Base-by-base conservation (phyloP, 2,888 invertebrate genomes). In the Agrypnus murinus region DNA sequence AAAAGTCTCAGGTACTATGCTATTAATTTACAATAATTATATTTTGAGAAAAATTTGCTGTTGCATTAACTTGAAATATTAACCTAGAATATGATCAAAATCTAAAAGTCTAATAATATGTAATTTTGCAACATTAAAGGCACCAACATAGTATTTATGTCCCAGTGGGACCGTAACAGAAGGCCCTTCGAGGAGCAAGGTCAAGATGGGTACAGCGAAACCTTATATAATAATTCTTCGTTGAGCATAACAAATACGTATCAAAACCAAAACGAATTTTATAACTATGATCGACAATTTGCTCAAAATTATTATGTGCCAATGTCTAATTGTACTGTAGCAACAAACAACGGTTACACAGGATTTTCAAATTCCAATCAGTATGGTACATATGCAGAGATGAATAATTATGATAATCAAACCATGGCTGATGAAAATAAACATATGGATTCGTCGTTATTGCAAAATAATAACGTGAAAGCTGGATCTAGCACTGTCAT, bases 161-260 rank as follows among this genome's bases (percentile, higher is more conserved):
- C 73, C 55, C 66, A 68, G 17, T 70, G 73, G 73, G 65, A 69
- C 57, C 73, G 70, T 38, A 66, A 60, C 59, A 60, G 63, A 31
- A 70, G 67, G 7, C 15, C 12, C 31, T 17, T 34, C 36, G 32
- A 32, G 14, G 25, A 15, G 2, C 36, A 17, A n/a, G 19, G 46
- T n/a, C 46, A 62, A n/a, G 19, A 40, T 31, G 40, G n/a, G 7
- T 60, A 45, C 14, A 36, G 36, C 36, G 55, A 55, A 55, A 34
- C 14, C 10, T 15, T 34, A 8, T 36, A n/a, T 36, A 53, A 15
- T 9, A 45, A 17, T 45, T 15, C 17, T 14, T 15, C 46, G 32
- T 15, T 43, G 2, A 36, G 34, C 40, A 65, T 62, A 65, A 65
- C 68, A 50, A 67, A 58, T 19, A 55, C 53, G 43, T 48, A 53